phyloP scores from a whole-genome alignment of 2,113 vertebrate genomes.

The Cyphomyrus plagiostoma region DNA sequence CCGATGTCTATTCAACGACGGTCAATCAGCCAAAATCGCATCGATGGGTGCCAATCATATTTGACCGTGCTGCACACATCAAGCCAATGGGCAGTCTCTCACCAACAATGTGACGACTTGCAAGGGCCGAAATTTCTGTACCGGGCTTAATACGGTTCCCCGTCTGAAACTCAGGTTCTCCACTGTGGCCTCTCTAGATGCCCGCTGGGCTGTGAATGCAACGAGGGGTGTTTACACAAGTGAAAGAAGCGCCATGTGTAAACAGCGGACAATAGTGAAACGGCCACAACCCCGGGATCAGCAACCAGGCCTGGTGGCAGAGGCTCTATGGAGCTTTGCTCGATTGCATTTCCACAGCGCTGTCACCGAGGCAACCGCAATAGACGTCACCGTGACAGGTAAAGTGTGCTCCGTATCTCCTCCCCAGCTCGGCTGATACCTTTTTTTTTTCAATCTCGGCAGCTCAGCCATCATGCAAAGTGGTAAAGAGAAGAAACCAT shows the following conservation, averaged over 20 bases:
- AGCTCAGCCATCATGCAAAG: not conserved
- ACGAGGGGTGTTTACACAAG: not conserved
- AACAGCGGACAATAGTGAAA: not conserved
- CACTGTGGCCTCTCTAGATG: not conserved
- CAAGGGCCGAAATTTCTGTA: not conserved
- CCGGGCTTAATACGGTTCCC: not conserved
- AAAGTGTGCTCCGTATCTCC: not conserved
- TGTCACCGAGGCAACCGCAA: not conserved
- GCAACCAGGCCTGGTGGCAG: not conserved
- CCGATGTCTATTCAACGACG: not conserved
- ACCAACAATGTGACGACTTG: not conserved
- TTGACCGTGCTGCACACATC: not conserved
- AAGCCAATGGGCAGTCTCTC: not conserved
- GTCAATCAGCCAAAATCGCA: not conserved
- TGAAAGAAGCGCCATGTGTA: not conserved
- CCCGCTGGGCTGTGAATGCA: not conserved
- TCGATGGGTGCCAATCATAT: not conserved
- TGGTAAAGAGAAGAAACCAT: not conserved
- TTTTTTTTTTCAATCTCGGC: not conserved
- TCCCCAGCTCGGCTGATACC: not conserved
- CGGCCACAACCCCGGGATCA: not conserved
- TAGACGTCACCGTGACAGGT: not conserved
- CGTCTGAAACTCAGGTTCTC: not conserved
- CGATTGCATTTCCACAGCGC: not conserved
- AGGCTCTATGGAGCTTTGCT: not conserved